Evolutionary conservation across 1,140 invertebrate genomes (phyloP).

Genomic region (Rhagoletis zephyria): DNA sequence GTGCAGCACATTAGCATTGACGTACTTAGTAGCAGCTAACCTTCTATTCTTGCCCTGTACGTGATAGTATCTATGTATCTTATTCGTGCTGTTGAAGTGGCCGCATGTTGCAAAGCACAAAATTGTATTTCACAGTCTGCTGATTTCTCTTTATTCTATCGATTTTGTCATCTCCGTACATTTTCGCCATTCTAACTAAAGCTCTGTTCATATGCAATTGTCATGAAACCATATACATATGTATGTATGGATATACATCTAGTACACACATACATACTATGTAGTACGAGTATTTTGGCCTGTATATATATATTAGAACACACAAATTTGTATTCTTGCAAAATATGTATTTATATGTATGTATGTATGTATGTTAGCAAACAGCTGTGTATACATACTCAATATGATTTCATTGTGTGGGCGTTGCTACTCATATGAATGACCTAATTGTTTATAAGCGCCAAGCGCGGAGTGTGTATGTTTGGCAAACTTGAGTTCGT

Average conservation of each 20-base stretch:
- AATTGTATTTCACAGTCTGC: constrained; percentile 29
- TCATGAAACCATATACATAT: background rate
- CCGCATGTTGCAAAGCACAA: constrained; percentile 20
- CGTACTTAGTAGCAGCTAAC: background rate
- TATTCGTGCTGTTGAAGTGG: background rate
- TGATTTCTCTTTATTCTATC: constrained; percentile 27
- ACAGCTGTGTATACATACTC: no score
- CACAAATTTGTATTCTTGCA: no score
- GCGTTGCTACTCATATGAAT: constrained; percentile 3
- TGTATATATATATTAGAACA: no score
- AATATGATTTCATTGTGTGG: background rate
- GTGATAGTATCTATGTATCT: background rate
- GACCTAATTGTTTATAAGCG: constrained; percentile 14
- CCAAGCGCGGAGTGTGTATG: background rate
- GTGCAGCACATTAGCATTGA: constrained; percentile 23
- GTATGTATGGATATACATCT: background rate
- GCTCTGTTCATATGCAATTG: background rate
- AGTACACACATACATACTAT: no score
- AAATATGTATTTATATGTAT: no score
- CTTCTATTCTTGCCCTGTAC: background rate
- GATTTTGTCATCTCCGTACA: background rate
- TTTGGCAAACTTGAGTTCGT: constrained; percentile 4
- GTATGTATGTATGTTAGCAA: no score
- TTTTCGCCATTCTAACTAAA: background rate
- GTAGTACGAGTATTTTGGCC: no score